Percentiles rank a stretch among this genome's conserved stretches.
phyloP scores from a whole-genome alignment of 2,888 invertebrate genomes.

The Acleris holmiana region DNA sequence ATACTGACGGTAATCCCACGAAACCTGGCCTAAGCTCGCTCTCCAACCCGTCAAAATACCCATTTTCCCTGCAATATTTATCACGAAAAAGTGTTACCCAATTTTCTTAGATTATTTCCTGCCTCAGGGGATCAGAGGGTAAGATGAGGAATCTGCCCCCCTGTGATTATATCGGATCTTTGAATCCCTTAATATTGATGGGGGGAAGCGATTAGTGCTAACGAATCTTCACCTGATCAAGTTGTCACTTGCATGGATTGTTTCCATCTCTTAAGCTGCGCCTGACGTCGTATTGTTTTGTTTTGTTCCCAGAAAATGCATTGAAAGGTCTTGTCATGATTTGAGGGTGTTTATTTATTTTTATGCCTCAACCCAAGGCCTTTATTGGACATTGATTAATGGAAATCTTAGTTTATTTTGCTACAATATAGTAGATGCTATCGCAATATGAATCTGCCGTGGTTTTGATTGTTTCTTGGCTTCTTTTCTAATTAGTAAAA shows the following conservation, averaged over 20 bases:
- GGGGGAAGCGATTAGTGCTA: constrained; percentile 38
- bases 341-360: background rate
- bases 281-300: constrained; percentile 4
- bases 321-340: background rate
- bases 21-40: constrained; percentile 30
- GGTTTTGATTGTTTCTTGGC: too few species aligned
- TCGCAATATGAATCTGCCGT: too few species aligned
- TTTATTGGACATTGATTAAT: too few species aligned
- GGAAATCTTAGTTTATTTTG: too few species aligned
- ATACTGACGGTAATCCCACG: constrained; percentile 21
- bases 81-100: constrained; percentile 52
- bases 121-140: constrained; percentile 50
- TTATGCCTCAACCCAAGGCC: too few species aligned
- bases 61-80: constrained; percentile 42
- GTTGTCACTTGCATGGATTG: constrained; percentile 31
- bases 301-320: background rate
- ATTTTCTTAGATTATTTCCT: constrained; percentile 58
- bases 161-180: constrained; percentile 39
- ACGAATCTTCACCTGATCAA: constrained; percentile 29
- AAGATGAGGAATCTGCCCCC: constrained; percentile 46
- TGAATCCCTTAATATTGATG: constrained; percentile 42
- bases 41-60: constrained; percentile 31
- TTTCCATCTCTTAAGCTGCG: constrained; percentile 5
- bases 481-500: too few species aligned
- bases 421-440: too few species aligned